Conservation (phyloP, 2,888 invertebrate genomes). For the Phragmatobia fuliginosa region DNA sequence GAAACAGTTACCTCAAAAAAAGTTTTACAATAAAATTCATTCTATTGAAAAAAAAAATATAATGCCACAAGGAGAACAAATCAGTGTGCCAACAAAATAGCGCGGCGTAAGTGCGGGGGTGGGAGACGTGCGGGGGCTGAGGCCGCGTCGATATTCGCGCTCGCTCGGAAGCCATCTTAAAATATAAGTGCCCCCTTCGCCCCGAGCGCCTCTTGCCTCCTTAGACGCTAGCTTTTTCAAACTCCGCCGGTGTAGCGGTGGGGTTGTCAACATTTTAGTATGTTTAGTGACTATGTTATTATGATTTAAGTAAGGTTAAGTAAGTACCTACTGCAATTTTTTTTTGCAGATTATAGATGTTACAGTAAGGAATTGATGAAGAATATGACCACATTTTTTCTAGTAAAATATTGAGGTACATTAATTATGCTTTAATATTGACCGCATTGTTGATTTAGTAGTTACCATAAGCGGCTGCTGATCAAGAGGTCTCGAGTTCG, state of each 20-base stretch:
- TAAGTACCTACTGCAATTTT: neutral
- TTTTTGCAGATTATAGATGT: neutral
- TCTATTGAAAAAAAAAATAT: constrained; percentile 16
- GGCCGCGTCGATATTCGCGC: constrained; percentile 82
- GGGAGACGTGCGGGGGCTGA: constrained; percentile 56
- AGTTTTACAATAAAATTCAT: neutral
- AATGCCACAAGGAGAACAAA: constrained; percentile 50
- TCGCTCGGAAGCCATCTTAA: constrained; percentile 85
- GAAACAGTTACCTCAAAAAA: neutral
- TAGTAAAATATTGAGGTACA: too few species aligned
- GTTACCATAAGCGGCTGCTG: too few species aligned
- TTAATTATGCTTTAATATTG: too few species aligned
- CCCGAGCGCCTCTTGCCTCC: constrained; percentile 67
- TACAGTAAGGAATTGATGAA: neutral
- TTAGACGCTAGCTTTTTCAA: constrained; percentile 83
- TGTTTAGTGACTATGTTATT: neutral
- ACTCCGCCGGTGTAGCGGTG: constrained; percentile 65
- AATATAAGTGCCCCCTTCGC: constrained; percentile 75
- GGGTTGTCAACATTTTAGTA: constrained; percentile 68
- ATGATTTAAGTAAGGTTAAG: neutral
- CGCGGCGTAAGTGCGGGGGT: constrained; percentile 60
- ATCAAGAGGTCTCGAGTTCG: too few species aligned
- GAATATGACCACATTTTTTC: too few species aligned
- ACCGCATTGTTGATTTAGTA: too few species aligned
- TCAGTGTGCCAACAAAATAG: constrained; percentile 66